Conservation (phyloP, 2,888 invertebrate species). For the Drosophila peninsularis region DNA sequence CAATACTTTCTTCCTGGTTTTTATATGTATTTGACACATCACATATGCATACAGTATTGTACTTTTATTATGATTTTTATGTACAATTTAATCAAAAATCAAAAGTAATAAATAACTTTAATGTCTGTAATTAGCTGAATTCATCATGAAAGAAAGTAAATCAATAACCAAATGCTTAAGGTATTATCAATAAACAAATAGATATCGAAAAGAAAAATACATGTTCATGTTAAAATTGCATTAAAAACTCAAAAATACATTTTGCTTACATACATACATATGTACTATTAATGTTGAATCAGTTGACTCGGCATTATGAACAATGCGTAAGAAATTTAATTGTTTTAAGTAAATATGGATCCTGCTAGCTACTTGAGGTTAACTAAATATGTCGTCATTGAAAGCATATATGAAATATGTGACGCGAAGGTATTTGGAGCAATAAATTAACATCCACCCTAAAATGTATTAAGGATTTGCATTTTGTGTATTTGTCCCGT, state of each 20-base stretch:
- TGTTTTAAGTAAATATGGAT: conserved; percentile 50
- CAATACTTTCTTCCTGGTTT: conserved; percentile 47
- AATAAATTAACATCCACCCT: conserved; percentile 33
- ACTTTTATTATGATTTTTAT: conserved; percentile 68
- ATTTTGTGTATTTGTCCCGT: conserved; percentile 21
- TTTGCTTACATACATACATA: conserved; percentile 61
- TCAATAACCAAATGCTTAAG: conserved; percentile 65
- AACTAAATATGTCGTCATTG: conserved; percentile 26
- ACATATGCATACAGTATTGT: conserved; percentile 60
- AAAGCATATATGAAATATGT: conserved; percentile 9
- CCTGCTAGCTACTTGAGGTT: conserved; percentile 31
- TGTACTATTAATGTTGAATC: conserved; percentile 54
- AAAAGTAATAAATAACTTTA: conserved; percentile 63
- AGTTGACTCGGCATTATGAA: conserved; percentile 49
- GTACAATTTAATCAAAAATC: conserved; percentile 63
- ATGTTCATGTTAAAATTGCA: conserved; percentile 71
- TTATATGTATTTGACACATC: conserved; percentile 54
- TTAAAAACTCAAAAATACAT: conserved; percentile 52
- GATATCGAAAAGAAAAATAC: conserved; percentile 65
- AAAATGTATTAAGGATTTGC: conserved; percentile 23
- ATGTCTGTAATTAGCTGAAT: conserved; percentile 73
- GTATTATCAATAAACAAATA: conserved; percentile 68
- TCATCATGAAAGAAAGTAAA: conserved; percentile 58
- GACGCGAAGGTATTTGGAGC: conserved; percentile 23
- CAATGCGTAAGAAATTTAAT: conserved; percentile 51